Evolutionary conservation across 1,140 invertebrate genomes (phyloP), one percentile per base, ranked within the genome.

Genomic region (Aphelinus atriplicis): DNA sequence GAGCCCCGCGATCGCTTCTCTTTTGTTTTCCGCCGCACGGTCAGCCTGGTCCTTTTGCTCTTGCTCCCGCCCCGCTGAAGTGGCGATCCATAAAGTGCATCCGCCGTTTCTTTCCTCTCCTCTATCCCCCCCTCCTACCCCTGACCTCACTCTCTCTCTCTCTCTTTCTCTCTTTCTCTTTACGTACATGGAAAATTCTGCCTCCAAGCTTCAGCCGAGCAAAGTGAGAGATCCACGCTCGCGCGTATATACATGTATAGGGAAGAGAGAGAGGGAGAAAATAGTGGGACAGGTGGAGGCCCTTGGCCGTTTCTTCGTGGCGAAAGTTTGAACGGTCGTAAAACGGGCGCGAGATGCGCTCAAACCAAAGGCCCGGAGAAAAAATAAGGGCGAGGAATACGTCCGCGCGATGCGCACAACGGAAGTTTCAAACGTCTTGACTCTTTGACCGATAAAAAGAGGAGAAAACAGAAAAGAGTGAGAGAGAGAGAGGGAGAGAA

Each of bases 371-470:
- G 42, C 9, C 3, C 26, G 5, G 7, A 65, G 71, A 57, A 26
- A 53, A 9, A 5, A 46, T 26, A 71, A 53, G 51, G 26, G 51
- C 2, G n/a, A 51, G 48, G 10, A 65, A 65, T 57, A 72, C 55
- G 47, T 10, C 42, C 26, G 9, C 60, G 53, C 61, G 61, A 56
- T 47, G 62, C 69, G 60, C n/a, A 60, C 26, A 65, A 56, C 56
- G 71, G 60, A 66, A 66, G 66, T 75, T 75, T 70, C 66, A 63
- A 75, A 63, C 42, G 66, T 65, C 73, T 75, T 75, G 66, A 69
- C 73, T 69, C 67, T 56, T 26, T 75, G 66, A 70, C 66, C 73
- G 73, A 75, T 75, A 75, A 75, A 75, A 75, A 60, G 56, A 10
- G 7, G 58, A 55, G 9, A 58, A 3, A 56, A 71, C n/a, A 53